These are phyloP conservation scores for Chrosomus eos DNA, from an alignment of 2,797 vertebrate species.

Conservation along the genomic window DNA sequence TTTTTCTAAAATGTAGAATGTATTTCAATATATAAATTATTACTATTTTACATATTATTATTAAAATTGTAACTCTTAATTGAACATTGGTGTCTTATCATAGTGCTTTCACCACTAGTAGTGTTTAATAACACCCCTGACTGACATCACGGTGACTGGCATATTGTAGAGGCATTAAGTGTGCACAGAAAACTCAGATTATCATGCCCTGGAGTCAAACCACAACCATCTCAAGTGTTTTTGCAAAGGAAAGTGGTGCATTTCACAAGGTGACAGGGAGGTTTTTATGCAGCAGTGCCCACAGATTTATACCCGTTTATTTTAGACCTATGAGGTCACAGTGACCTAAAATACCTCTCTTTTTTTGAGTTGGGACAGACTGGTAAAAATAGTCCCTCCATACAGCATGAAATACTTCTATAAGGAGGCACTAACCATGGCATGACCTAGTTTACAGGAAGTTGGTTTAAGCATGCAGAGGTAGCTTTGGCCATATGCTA, in stretches of 20 bases:
- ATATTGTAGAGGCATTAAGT: neutral
- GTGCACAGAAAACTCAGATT: conserved; percentile 12
- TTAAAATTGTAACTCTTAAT: neutral
- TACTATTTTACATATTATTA: neutral
- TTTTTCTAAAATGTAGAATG: no score
- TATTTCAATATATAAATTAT: neutral
- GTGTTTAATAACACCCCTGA: neutral
- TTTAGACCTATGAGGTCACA: conserved; percentile 46
- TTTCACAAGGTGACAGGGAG: conserved; percentile 38
- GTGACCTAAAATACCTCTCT: conserved; percentile 50
- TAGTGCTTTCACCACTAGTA: neutral
- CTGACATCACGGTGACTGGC: neutral
- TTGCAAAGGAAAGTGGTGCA: conserved; percentile 32
- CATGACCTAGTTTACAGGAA: conserved; percentile 73
- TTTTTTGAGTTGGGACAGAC: conserved; percentile 57
- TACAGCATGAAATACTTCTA: conserved; percentile 52
- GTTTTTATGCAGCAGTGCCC: conserved; percentile 37
- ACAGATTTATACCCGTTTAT: conserved; percentile 18
- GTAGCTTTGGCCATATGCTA: neutral
- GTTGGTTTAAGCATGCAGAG: conserved; percentile 59
- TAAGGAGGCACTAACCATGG: conserved; percentile 64
- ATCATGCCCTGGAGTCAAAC: conserved; percentile 15
- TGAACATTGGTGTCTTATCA: neutral
- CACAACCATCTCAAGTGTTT: conserved; percentile 15
- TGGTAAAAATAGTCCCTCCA: conserved; percentile 52